These are phyloP conservation scores for Parthenolecanium corni DNA, from an alignment of 2,888 invertebrate genomes.

Conservation along the genomic window DNA sequence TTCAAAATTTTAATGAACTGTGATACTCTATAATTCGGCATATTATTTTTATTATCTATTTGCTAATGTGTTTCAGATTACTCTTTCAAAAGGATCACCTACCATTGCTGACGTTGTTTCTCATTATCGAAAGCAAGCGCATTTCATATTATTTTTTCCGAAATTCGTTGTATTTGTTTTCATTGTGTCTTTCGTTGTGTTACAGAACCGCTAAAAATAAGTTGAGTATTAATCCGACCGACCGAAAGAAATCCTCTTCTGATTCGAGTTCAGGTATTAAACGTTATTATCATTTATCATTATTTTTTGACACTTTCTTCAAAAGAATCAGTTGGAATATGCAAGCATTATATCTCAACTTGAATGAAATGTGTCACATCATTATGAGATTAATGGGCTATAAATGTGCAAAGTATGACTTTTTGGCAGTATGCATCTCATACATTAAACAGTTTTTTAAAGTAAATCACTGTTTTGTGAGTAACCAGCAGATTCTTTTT, in stretches of 20 bases:
- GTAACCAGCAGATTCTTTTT: background rate
- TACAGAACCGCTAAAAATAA: constrained; percentile 32
- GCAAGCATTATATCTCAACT: too few species aligned
- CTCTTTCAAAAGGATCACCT: constrained; percentile 34
- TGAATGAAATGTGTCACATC: constrained; percentile 1
- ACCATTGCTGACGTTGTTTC: constrained; percentile 50
- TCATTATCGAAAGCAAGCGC: constrained; percentile 44
- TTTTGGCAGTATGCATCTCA: constrained; percentile 17
- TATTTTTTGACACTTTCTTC: too few species aligned
- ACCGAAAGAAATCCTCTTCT: constrained; percentile 37
- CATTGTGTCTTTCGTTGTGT: too few species aligned
- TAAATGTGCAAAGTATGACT: background rate
- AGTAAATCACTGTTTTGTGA: background rate
- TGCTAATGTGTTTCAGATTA: constrained; percentile 19
- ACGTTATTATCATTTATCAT: background rate
- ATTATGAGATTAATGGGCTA: constrained; percentile 15
- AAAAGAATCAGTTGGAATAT: too few species aligned
- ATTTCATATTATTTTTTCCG: background rate
- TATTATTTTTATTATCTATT: too few species aligned
- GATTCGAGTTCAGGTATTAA: constrained; percentile 39
- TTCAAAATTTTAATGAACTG: too few species aligned
- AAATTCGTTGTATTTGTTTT: too few species aligned
- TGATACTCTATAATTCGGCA: too few species aligned
- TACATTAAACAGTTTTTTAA: background rate
- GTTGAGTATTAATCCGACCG: constrained; percentile 14